Evolutionary conservation across 2,888 invertebrate species (phyloP), one percentile per base, ranked within the genome.

Genomic region (Uropetala carovei): DNA sequence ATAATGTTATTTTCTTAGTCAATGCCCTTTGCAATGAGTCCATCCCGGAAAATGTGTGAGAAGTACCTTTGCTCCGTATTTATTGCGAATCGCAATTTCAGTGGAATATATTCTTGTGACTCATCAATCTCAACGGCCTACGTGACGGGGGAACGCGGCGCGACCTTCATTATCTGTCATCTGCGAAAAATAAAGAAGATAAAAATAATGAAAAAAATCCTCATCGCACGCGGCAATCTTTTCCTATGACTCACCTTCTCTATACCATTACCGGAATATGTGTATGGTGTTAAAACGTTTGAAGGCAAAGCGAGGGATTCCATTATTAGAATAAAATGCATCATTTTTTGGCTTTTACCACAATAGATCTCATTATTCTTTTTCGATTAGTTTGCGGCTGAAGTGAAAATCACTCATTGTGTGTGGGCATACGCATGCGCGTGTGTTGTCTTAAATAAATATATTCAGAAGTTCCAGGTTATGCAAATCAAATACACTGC

Each of bases 121-220:
- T 75, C 75, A 75, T 75, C 75, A 43, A 43, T 43, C 43, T 43
- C 43, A 4, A 3, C 27, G 27, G 75, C 27, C 75, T 75, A 75
- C 75, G 75, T 75, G 75, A 75, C 75, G 75, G 27, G 13, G 22
- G 10, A 10, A 0, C 75, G 11, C 68, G 22, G 68, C 2, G 10
- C 75, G 75, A 27, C 75, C 75, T 75, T 75, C 75, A 14, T 10
- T 75, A 75, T 75, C 68, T 68, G 8, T 68, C 68, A n/a, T 68
- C 75, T 27, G 75, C 27, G 75, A 75, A 11, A 75, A 27, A 27
- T 4, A 22, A 75, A 27, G 13, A 75, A 27, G 27, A 22, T 27
- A 75, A 60, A 75, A 75, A 14, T 75, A 27, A 75, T 75, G 27
- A 75, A 75, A 75, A n/a, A 75, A 11, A 9, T 68, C 22, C 75